phyloP scores from a whole-genome alignment of 2,888 invertebrate genomes.

The Abrostola tripartita region DNA sequence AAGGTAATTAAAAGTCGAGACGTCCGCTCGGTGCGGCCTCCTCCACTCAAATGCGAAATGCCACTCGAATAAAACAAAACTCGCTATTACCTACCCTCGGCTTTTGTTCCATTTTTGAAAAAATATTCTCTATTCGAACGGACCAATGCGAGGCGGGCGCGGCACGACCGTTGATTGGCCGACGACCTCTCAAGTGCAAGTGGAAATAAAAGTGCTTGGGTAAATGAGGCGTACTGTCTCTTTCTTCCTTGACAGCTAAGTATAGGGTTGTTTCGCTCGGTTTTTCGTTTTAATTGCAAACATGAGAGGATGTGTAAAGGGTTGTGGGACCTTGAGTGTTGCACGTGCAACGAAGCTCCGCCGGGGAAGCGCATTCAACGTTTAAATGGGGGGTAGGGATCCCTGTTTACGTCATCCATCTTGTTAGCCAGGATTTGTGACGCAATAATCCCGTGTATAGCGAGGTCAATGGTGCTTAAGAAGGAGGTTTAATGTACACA shows the following conservation, averaged over 20 bases:
- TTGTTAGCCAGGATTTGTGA: conserved; percentile 55
- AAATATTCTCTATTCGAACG: conserved; percentile 85
- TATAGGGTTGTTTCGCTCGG: conserved; percentile 73
- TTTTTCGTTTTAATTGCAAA: conserved; percentile 88
- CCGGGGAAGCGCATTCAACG: conserved; percentile 81
- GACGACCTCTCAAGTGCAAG: conserved; percentile 83
- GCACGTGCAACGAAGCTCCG: conserved; percentile 80
- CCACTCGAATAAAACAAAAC: conserved; percentile 87
- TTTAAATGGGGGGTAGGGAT: conserved; percentile 77
- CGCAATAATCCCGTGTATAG: conserved; percentile 47
- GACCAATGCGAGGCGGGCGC: conserved; percentile 85
- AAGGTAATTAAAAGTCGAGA: conserved; percentile 84
- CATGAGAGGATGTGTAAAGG: conserved; percentile 86
- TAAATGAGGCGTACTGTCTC: conserved; percentile 84
- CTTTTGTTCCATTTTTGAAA: conserved; percentile 84
- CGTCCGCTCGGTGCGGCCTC: conserved; percentile 78
- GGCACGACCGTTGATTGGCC: conserved; percentile 87
- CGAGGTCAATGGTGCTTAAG: conserved; percentile 57
- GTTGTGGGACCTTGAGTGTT: conserved; percentile 86
- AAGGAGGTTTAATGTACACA: conserved; percentile 11
- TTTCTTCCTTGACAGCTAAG: conserved; percentile 67
- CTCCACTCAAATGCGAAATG: conserved; percentile 82
- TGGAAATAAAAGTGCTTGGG: conserved; percentile 87
- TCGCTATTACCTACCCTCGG: conserved; percentile 86
- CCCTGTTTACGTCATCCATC: conserved; percentile 76